phyloP scores from a whole-genome alignment of 2,113 vertebrate species.

The Proterorhinus semilunaris region DNA sequence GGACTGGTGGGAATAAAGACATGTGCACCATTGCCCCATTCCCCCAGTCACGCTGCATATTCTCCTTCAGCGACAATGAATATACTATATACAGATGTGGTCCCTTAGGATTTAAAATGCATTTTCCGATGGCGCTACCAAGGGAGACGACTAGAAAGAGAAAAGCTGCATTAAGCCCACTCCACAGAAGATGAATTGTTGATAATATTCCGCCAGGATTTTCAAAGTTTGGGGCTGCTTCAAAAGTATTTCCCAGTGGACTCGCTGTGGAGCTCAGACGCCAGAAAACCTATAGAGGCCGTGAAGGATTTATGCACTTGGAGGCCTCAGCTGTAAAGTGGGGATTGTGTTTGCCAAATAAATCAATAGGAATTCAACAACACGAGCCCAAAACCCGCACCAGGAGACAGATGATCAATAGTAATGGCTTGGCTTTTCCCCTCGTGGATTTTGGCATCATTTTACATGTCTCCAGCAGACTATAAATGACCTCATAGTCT shows the following conservation, averaged over 20 bases:
- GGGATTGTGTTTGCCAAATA: slow-evolving; percentile 1
- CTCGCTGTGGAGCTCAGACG: background rate
- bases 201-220: background rate
- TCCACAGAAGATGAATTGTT: background rate
- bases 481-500: background rate
- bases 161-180: background rate
- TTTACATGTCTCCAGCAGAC: background rate
- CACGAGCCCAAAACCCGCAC: background rate
- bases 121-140: background rate
- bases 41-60: background rate
- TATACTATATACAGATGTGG: background rate
- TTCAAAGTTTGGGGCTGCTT: background rate
- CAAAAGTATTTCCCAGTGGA: background rate
- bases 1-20: background rate
- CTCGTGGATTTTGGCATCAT: background rate
- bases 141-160: background rate
- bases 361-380: background rate
- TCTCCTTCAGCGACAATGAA: background rate
- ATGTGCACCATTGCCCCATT: background rate
- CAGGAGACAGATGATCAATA: slow-evolving; percentile 17
- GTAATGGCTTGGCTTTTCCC: slow-evolving; percentile 5
- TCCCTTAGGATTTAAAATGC: background rate
- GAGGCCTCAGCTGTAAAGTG: background rate
- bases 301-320: background rate
- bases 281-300: background rate